Evolutionary conservation across 2,113 vertebrate species (phyloP).

Genomic region (Aptenodytes patagonicus): DNA sequence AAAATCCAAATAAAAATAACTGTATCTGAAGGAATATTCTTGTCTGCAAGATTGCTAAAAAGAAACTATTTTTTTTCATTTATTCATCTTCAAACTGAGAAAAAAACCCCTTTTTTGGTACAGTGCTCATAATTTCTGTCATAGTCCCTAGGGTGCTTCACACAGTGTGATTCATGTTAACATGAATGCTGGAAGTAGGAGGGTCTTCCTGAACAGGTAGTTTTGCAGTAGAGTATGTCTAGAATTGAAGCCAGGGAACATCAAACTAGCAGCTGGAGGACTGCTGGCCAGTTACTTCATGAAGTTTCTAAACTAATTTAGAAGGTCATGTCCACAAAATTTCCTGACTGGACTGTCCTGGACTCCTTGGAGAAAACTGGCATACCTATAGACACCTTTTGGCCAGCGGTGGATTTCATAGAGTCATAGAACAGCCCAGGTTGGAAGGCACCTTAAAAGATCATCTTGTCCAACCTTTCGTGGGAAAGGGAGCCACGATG

Average conservation of each 20-base stretch:
- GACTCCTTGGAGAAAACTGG: not conserved
- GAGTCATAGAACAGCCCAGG: not conserved
- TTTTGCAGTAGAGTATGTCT: not conserved
- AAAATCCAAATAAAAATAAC: not conserved
- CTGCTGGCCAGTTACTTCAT: not conserved
- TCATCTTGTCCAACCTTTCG: not conserved
- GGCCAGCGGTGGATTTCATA: not conserved
- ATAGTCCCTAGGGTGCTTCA: not conserved
- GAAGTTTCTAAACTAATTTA: not conserved
- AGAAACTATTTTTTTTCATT: not conserved
- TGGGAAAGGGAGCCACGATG: not conserved
- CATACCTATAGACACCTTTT: not conserved
- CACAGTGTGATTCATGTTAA: not conserved
- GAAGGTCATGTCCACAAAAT: not conserved
- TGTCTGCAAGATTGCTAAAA: not conserved
- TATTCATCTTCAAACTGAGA: not conserved
- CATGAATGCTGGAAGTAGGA: not conserved
- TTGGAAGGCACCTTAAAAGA: not conserved
- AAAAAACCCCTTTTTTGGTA: not conserved
- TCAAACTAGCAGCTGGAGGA: not conserved
- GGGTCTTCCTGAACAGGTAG: not conserved
- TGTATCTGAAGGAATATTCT: not conserved
- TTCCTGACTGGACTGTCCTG: not conserved
- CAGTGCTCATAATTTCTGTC: not conserved
- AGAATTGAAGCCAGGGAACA: not conserved